Evolutionary conservation across 2,888 invertebrate genomes (phyloP), one percentile per base, ranked within the genome.

Genomic region (Oscheius onirici): DNA sequence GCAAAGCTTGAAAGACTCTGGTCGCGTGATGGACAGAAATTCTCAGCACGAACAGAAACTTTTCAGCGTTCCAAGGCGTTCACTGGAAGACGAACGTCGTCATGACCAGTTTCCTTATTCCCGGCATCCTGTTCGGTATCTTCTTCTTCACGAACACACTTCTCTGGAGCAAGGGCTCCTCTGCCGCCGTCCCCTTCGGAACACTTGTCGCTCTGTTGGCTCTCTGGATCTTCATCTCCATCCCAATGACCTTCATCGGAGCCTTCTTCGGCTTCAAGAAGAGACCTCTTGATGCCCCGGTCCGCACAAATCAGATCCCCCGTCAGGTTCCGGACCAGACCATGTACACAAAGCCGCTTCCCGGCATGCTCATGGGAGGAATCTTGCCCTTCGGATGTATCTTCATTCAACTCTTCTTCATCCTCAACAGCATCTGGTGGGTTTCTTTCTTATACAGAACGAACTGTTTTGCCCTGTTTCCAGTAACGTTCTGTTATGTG

Each of bases 71-170:
- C 89, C 97, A 97, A 11, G 99, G 99, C 0, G 92, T 97, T 79
- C 93, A 95, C 87, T 99, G 99, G 99, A 99, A 97, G 90, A 94
- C 94, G 72, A 99, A 99, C 89, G 95, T 99, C 0, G 89, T 99
- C 69, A 91, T 99, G 43, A 99, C 97, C 0, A 95, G 97, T 5
- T 94, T 96, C 92, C 91, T 99, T 15, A 94, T 95, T 87, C 97
- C 99, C 1, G 97, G 97, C 13, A 91, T 97, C 87, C 94, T 99
- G 22, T 99, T 99, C 90, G 92, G 92, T n/a, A 90, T 97, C 73
- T 99, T 99, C 91, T 97, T 99, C 90, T 90, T 95, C 54, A 93
- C 97, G 92, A 99, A 99, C 90, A 90, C 97, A 83, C 92, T 99
- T 67, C 91, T 99, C 73, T 97, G 97, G 97, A 93, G 92, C 66